Percentiles rank a stretch among this genome's conserved stretches.
Evolutionary conservation across 1,140 invertebrate genomes (phyloP).

Genomic region (Reticulitermes speratus): DNA sequence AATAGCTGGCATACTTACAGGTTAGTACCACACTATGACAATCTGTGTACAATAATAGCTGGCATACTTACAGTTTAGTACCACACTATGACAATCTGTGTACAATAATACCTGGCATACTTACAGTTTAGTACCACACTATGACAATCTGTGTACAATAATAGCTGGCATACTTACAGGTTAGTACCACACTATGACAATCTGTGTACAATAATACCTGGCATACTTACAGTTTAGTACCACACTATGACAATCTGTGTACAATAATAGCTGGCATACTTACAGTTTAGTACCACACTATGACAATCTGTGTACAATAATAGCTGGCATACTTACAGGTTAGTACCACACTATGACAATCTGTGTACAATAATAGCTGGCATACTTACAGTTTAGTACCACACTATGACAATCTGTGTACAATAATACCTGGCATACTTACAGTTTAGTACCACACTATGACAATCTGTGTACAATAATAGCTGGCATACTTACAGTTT

Average conservation of each 20-base stretch:
- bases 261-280: slow-evolving; percentile 57
- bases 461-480: slow-evolving; percentile 54
- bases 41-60: slow-evolving; percentile 57
- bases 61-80: slow-evolving; percentile 53
- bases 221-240: slow-evolving; percentile 51
- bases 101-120: slow-evolving; percentile 57
- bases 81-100: no score
- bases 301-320: slow-evolving; percentile 50
- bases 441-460: slow-evolving; percentile 44
- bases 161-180: slow-evolving; percentile 57
- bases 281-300: slow-evolving; percentile 44
- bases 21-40: slow-evolving; percentile 38
- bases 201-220: slow-evolving; percentile 59
- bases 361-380: slow-evolving; percentile 60
- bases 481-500: slow-evolving; percentile 56
- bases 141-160: no score
- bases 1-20: slow-evolving; percentile 56
- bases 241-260: no score
- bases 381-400: slow-evolving; percentile 48
- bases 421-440: slow-evolving; percentile 56
- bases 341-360: not conserved
- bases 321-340: slow-evolving; percentile 58
- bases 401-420: no score
- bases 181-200: slow-evolving; percentile 33
- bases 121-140: slow-evolving; percentile 46